These are phyloP conservation scores for Apteryx owenii DNA, from an alignment of 2,113 vertebrate species.

Conservation along the genomic window DNA sequence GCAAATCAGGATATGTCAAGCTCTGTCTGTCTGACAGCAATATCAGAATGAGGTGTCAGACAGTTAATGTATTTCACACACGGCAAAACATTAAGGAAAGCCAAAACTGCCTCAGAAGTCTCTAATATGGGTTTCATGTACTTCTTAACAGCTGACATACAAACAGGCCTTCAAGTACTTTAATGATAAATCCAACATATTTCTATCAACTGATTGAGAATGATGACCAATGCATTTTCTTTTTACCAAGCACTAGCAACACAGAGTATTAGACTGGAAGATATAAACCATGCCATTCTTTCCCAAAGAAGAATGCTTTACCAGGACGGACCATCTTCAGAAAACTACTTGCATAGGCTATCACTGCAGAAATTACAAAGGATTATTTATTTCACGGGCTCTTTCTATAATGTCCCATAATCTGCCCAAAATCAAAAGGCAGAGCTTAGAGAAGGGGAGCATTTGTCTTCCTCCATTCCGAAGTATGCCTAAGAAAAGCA, in stretches of 20 bases:
- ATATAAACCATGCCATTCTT: no score
- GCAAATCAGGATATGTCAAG: background rate
- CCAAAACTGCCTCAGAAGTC: background rate
- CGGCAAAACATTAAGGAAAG: background rate
- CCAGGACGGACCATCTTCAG: no score
- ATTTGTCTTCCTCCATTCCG: background rate
- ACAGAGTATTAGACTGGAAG: background rate
- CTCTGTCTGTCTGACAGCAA: background rate
- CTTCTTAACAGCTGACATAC: background rate
- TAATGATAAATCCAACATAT: background rate
- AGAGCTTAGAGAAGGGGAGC: background rate
- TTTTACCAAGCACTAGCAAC: background rate
- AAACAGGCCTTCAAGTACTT: accelerated
- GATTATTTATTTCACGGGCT: background rate
- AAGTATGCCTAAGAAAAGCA: background rate
- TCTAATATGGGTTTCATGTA: accelerated
- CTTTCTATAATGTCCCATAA: background rate
- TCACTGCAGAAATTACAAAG: background rate
- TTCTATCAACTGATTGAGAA: background rate
- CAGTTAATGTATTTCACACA: background rate
- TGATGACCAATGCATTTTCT: background rate
- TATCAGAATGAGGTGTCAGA: background rate
- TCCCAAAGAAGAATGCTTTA: background rate
- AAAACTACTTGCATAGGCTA: background rate
- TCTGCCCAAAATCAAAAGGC: background rate